A percentile compares a stretch with the other conserved stretches of the same genome.
Evolutionary conservation across 2,113 vertebrate genomes (phyloP).

Genomic region (Elephantulus edwardii): DNA sequence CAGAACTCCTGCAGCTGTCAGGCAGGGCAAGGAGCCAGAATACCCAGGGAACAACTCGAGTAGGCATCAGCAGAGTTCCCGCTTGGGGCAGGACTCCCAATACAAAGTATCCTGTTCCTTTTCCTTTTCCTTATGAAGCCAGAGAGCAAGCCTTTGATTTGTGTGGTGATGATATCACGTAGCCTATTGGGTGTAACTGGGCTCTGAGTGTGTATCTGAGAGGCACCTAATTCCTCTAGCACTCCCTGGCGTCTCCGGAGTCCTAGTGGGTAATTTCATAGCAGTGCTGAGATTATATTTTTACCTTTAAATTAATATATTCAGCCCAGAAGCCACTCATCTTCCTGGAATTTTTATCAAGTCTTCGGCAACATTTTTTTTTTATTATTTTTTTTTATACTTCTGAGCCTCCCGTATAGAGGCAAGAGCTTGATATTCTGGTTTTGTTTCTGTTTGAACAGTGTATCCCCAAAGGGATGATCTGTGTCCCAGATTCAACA

Average conservation of each 20-base stretch:
- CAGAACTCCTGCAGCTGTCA: slow-evolving; percentile 75
- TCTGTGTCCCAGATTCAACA: slow-evolving; percentile 79
- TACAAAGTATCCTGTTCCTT: slow-evolving; percentile 73
- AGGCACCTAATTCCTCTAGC: slow-evolving; percentile 37
- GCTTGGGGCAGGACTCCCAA: slow-evolving; percentile 52
- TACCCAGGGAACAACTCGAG: slow-evolving; percentile 64
- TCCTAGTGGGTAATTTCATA: neutral
- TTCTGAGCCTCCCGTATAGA: slow-evolving; percentile 58
- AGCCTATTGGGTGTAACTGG: slow-evolving; percentile 66
- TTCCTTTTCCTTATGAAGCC: slow-evolving; percentile 74
- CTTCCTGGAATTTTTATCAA: slow-evolving; percentile 51
- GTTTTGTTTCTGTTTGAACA: slow-evolving; percentile 76
- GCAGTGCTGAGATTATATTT: slow-evolving; percentile 2
- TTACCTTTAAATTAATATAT: slow-evolving; percentile 36
- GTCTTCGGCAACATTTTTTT: slow-evolving; percentile 33
- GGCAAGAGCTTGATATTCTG: slow-evolving; percentile 69
- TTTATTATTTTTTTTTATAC: slow-evolving; percentile 58
- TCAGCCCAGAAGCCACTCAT: neutral
- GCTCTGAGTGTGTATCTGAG: slow-evolving; percentile 41
- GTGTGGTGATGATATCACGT: slow-evolving; percentile 65
- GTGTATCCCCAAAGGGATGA: slow-evolving; percentile 70
- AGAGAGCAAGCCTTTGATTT: slow-evolving; percentile 74
- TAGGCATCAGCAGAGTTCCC: slow-evolving; percentile 58
- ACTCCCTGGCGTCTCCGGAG: neutral
- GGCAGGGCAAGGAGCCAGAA: slow-evolving; percentile 64